Conservation (phyloP, 2,797 vertebrate species). For the Leptoclinus maculatus region DNA sequence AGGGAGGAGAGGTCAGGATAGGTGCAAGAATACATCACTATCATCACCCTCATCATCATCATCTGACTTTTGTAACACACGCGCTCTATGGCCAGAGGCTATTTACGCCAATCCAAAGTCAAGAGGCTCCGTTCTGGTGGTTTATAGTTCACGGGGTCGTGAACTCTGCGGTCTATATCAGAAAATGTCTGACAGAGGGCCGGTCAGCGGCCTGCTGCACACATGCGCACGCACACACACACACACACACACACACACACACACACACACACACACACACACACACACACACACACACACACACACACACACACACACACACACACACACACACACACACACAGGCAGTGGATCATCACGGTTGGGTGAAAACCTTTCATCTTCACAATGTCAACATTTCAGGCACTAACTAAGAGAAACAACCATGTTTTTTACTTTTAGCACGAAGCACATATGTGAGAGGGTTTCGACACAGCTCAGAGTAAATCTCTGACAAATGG, state of each 20-base stretch:
- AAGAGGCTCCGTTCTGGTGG: constrained; percentile 25
- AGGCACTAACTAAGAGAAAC: constrained; percentile 25
- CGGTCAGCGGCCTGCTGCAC: neutral
- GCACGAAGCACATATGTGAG: neutral
- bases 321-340: constrained; percentile 23
- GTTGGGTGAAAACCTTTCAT: constrained; percentile 22
- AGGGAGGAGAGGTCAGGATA: constrained; percentile 46
- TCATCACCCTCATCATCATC: constrained; percentile 43
- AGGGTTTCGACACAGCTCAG: neutral
- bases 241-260: constrained; percentile 20
- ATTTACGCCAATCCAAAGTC: constrained; percentile 33
- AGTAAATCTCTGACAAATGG: neutral
- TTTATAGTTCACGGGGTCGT: constrained; percentile 57
- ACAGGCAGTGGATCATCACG: neutral
- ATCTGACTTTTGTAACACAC: constrained; percentile 44
- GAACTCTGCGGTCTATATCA: constrained; percentile 43
- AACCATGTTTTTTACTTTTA: constrained; percentile 8
- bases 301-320: constrained; percentile 10
- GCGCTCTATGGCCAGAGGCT: constrained; percentile 41
- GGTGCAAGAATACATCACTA: constrained; percentile 57
- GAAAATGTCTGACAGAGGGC: constrained; percentile 18
- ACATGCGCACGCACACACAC: constrained; percentile 7
- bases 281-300: constrained; percentile 20
- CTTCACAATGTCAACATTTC: constrained; percentile 16
- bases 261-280: neutral